Evolutionary conservation across 2,888 invertebrate species (phyloP).

Genomic region (Aphidoletes aphidimyza): DNA sequence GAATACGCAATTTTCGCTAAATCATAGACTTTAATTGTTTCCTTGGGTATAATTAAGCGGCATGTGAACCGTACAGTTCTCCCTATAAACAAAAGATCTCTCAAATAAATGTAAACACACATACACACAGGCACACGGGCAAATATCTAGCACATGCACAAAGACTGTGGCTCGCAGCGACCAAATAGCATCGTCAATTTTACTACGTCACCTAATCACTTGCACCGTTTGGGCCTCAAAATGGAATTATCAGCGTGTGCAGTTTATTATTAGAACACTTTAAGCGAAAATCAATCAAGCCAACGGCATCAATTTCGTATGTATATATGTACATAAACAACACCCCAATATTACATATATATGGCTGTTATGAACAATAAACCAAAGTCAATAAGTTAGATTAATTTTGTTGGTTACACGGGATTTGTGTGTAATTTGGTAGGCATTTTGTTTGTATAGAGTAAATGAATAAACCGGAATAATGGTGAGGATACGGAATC

Average conservation of each 20-base stretch:
- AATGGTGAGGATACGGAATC: too few species aligned
- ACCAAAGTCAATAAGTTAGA: constrained; percentile 49
- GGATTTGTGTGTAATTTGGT: constrained; percentile 36
- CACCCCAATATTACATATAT: too few species aligned
- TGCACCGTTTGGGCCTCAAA: not conserved
- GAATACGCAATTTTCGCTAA: not conserved
- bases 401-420: constrained; percentile 21
- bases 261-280: not conserved
- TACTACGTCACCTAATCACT: constrained; percentile 43
- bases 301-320: too few species aligned
- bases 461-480: too few species aligned
- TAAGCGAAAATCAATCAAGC: constrained; percentile 16
- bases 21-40: constrained; percentile 30
- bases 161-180: too few species aligned
- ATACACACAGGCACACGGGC: not conserved
- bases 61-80: not conserved
- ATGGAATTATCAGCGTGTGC: constrained; percentile 11
- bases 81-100: not conserved
- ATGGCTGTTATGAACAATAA: constrained; percentile 37
- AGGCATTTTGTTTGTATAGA: constrained; percentile 25
- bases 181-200: not conserved
- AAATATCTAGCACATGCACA: not conserved
- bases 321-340: too few species aligned
- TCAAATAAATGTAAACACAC: not conserved
- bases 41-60: not conserved